Percentiles rank a stretch among this genome's conserved stretches.
phyloP scores from a whole-genome alignment of 2,113 vertebrate genomes.

The Microcebus jonahi region DNA sequence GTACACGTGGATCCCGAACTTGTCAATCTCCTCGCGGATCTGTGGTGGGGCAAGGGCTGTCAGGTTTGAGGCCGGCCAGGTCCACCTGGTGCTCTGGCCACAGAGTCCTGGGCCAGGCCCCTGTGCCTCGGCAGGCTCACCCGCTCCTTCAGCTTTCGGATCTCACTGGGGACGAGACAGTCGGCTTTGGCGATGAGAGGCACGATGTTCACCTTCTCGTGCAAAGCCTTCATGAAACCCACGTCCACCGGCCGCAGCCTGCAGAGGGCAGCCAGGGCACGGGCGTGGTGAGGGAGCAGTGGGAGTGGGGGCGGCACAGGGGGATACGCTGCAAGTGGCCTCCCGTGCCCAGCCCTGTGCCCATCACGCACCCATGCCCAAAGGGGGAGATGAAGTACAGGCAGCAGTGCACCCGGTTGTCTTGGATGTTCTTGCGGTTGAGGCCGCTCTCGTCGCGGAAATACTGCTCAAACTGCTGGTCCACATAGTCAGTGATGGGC shows the following conservation, averaged over 20 bases:
- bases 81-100: background rate
- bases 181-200: constrained; percentile 98
- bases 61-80: background rate
- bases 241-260: constrained; percentile 97
- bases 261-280: constrained; percentile 15
- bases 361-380: constrained; percentile 91
- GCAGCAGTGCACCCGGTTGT: constrained; percentile 98
- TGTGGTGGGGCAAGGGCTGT: constrained; percentile 53
- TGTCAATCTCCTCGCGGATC: constrained; percentile 97
- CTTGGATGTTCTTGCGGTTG: constrained; percentile 98
- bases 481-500: constrained; percentile 97
- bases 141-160: constrained; percentile 97
- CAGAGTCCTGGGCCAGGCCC: background rate
- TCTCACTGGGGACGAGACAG: constrained; percentile 95
- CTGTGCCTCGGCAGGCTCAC: constrained; percentile 82
- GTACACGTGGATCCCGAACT: constrained; percentile 96
- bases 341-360: accelerated
- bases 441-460: constrained; percentile 98
- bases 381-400: constrained; percentile 99
- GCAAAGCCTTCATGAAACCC: constrained; percentile 98
- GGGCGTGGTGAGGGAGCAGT: background rate
- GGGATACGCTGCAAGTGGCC: background rate
- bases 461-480: constrained; percentile 99
- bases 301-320: accelerated
- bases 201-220: constrained; percentile 98